Evolutionary conservation across 2,113 vertebrate species (phyloP).

Genomic region (Oenanthe melanoleuca): DNA sequence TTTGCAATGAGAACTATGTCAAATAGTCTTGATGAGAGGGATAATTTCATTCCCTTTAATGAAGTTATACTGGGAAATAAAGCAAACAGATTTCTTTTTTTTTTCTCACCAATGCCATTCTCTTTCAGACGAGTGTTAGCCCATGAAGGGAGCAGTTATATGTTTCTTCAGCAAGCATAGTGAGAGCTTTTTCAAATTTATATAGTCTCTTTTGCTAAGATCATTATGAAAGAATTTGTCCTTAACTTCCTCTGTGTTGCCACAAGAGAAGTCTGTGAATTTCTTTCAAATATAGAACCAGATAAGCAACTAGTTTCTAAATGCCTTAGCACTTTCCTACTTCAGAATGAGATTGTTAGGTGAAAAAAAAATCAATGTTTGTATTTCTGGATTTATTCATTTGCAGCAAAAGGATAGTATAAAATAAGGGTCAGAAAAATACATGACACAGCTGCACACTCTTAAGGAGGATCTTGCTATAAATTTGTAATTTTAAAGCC

Average conservation of each 20-base stretch:
- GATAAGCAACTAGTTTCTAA: background rate
- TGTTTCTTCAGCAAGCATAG: slow-evolving; percentile 7
- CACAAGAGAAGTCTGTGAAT: background rate
- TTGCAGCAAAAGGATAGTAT: background rate
- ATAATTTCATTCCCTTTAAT: background rate
- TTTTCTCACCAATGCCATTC: background rate
- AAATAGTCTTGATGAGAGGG: background rate
- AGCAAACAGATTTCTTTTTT: background rate
- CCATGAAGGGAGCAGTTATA: background rate
- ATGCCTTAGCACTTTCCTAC: background rate
- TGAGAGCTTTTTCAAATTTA: slow-evolving; percentile 16
- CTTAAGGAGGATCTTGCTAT: background rate
- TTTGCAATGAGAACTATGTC: background rate
- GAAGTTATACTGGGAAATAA: background rate
- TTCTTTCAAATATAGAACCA: background rate
- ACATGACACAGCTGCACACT: background rate
- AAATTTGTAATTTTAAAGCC: background rate
- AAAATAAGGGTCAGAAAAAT: background rate
- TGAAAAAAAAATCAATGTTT: background rate
- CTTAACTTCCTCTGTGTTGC: background rate
- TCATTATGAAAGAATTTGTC: slow-evolving; percentile 7
- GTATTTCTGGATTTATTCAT: background rate
- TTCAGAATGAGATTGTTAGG: background rate
- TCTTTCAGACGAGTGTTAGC: background rate
- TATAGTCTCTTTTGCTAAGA: background rate